Conservation (phyloP, 2,797 vertebrate genomes). For the Oceanodroma leucorhoa region DNA sequence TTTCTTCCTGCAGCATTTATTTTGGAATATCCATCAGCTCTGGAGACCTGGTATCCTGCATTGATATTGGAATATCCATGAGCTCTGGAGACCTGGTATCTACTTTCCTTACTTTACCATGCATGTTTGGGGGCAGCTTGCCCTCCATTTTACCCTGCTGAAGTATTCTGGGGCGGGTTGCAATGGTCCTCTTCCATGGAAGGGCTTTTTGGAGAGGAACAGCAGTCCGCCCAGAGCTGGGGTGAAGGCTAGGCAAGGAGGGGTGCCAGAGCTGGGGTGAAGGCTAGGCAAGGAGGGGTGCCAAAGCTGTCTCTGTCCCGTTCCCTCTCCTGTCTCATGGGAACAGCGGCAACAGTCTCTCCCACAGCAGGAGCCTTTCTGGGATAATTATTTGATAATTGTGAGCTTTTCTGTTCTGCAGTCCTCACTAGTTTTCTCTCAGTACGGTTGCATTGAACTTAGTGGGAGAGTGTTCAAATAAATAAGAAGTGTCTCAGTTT, state of each 20-base stretch:
- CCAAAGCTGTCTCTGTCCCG: neutral
- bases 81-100: neutral
- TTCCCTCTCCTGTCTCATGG: neutral
- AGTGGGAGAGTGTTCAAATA: neutral
- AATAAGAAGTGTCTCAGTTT: neutral
- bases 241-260: neutral
- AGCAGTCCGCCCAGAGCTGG: neutral
- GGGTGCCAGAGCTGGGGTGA: neutral
- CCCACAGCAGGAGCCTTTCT: neutral
- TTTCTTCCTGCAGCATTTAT: neutral
- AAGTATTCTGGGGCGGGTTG: neutral
- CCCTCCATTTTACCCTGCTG: neutral
- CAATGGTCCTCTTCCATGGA: neutral
- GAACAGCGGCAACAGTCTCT: neutral
- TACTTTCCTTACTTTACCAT: neutral
- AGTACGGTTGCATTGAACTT: neutral
- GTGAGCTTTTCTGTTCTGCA: neutral
- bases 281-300: neutral
- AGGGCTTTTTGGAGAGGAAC: neutral
- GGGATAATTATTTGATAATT: neutral
- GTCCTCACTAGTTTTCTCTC: neutral
- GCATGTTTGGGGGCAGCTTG: neutral
- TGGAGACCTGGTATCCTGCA: neutral
- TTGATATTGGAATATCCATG: neutral
- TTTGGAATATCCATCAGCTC: neutral